Evolutionary conservation across 2,113 vertebrate species (phyloP), one percentile per base, ranked within the genome.

Genomic region (Maccullochella peelii): DNA sequence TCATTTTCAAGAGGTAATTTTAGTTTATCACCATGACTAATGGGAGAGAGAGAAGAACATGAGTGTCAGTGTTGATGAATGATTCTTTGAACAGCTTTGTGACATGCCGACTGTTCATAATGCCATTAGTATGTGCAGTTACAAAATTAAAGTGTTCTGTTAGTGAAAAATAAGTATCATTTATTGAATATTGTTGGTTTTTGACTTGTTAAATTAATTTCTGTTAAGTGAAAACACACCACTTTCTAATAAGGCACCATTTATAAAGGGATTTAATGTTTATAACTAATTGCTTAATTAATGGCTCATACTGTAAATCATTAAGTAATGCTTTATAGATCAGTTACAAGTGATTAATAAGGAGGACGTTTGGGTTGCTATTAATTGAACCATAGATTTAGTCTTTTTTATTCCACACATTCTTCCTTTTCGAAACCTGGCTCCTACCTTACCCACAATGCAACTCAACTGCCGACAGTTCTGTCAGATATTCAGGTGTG

Each of bases 1-100:
- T 49, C 9, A 30, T 59, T 77, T 77, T 47, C 18, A 61, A 59
- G 52, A 61, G 42, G 52, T 15, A 20, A 52, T 79, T 67, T n/a
- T n/a, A 27, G 33, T 14, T 52, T 62, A 20, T 68, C 33, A 27
- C 11, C 21, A 18, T 49, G 63, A 70, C n/a, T 44, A 33, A 52
- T 77, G 23, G 55, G 12, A 54, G 57, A 44, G 33, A 21, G 20
- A 67, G 18, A 33, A 54, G 57, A 69, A 27, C 23, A 57, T 20
- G 12, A 44, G 59, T 16, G 59, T 50, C 12, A 16, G 44, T 44
- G 57, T 6, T 58, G 40, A 77, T 36, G 16, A 55, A 70, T 63
- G 25, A 49, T 20, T 67, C 50, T 25, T 25, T 2, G 2, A 70
- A n/a, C 55, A 62, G 58, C 73, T 76, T 16, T 66, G 49, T 66